Base-by-base conservation (phyloP, 2,797 vertebrate species). In the Gadopsis marmoratus region DNA sequence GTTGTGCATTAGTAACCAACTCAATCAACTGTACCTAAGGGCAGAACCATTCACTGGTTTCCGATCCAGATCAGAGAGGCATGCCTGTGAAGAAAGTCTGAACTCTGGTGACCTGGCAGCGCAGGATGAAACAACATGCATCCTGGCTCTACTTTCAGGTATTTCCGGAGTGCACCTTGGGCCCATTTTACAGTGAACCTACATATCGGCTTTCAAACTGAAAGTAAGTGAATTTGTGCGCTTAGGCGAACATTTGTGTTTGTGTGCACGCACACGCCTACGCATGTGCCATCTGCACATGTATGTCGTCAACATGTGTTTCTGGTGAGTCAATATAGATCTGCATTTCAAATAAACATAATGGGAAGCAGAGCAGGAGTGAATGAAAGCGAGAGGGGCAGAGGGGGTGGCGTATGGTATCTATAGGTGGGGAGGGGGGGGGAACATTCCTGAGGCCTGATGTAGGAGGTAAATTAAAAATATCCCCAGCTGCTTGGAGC, bases 261-360 rank as follows among this genome's bases (percentile, higher is more conserved):
- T 69, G 66, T 5, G 61, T 64, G 76, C 59, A 31, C 41, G 73
- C 63, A 53, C 54, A 47, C 41, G n/a, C 41, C 61, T 55, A 17
- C 53, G 53, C 50, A 43, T 72, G 56, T 60, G 11, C 78, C 29
- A 23, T 31, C 58, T 4, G 61, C 83, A 71, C 87, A 71, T 66
- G 80, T 81, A 77, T 81, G 84, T 67, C 56, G 48, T 88, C 77
- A 92, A 96, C 97, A 98, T 95, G 95, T 99, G 98, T 97, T 99
- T 98, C 95, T 94, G 96, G 97, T 98, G 97, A 99, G 95, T 93
- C 95, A 95, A 95, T 96, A 97, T 96, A 97, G 96, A 97, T 97
- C 96, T 97, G 96, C 97, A 98, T 97, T 97, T 97, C 93, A 94
- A 96, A 95, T 96, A 98, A 97, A 97, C 96, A 96, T 98, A 98